These are phyloP conservation scores for Heptranchias perlo DNA, from an alignment of 2,113 vertebrate species.

Conservation along the genomic window DNA sequence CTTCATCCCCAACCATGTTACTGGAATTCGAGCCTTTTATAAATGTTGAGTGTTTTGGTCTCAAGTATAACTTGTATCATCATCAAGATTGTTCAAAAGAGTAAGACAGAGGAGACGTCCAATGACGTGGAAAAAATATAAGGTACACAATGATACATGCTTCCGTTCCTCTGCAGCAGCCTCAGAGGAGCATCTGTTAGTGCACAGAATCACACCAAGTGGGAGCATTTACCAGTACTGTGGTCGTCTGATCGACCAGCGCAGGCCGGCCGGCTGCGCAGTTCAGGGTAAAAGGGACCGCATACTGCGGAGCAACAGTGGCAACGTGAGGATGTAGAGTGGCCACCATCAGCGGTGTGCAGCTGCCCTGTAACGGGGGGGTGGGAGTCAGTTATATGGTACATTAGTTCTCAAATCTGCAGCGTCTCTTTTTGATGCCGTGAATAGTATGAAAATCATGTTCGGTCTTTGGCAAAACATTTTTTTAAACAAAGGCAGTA, in stretches of 20 bases:
- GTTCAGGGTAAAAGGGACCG: slow-evolving; percentile 91
- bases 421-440: not conserved
- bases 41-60: slow-evolving; percentile 13
- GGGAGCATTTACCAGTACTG: slow-evolving; percentile 95
- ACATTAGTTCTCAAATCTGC: slow-evolving; percentile 17
- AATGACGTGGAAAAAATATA: slow-evolving; percentile 53
- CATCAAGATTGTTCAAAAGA: slow-evolving; percentile 26
- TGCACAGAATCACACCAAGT: slow-evolving; percentile 63
- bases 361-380: slow-evolving; percentile 87
- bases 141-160: slow-evolving; percentile 59
- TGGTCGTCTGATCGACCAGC: slow-evolving; percentile 97
- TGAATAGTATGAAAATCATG: not conserved
- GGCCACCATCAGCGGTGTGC: slow-evolving; percentile 98
- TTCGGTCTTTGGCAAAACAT: not conserved
- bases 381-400: slow-evolving; percentile 21
- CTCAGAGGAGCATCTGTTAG: slow-evolving; percentile 53
- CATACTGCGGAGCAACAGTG: slow-evolving; percentile 94
- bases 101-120: slow-evolving; percentile 41
- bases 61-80: not conserved
- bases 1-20: not conserved
- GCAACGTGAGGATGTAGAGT: slow-evolving; percentile 96
- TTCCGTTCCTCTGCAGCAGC: slow-evolving; percentile 37
- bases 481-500: not conserved
- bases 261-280: slow-evolving; percentile 88
- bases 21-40: slow-evolving; percentile 20